These are phyloP conservation scores for Caenorhabditis tropicalis DNA, from an alignment of 1,140 invertebrate species.

Conservation along the genomic window DNA sequence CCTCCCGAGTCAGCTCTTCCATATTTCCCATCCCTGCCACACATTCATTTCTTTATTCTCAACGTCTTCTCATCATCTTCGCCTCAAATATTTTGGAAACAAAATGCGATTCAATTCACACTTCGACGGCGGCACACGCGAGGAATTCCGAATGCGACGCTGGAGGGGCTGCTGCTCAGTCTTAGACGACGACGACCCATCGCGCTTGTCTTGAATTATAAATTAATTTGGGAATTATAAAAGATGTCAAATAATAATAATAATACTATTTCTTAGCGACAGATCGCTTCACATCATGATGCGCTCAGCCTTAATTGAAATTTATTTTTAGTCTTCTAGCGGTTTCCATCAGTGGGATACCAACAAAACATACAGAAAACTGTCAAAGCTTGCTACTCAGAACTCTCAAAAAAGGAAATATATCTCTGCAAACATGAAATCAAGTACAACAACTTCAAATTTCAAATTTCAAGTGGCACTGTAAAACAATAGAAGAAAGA, in stretches of 20 bases:
- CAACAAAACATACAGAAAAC: not conserved
- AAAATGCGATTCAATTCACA: conserved; percentile 34
- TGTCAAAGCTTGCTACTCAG: too few species aligned
- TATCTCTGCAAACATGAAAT: too few species aligned
- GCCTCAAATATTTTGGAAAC: conserved; percentile 40
- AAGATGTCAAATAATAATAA: conserved; percentile 26
- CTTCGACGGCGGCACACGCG: conserved; percentile 35
- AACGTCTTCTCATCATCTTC: not conserved
- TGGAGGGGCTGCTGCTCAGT: not conserved
- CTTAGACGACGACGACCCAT: not conserved
- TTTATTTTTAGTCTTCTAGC: too few species aligned
- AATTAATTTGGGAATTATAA: conserved; percentile 11
- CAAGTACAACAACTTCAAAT: too few species aligned
- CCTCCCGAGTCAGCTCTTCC: conserved; percentile 39
- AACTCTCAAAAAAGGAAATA: too few species aligned
- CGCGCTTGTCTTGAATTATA: conserved; percentile 28
- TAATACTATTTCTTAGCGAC: not conserved
- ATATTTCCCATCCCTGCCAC: conserved; percentile 25
- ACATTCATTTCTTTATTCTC: not conserved
- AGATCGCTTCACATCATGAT: not conserved
- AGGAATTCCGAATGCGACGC: conserved; percentile 16
- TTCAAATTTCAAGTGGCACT: too few species aligned
- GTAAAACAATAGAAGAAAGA: too few species aligned
- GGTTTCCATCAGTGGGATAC: not conserved
- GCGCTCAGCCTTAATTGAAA: not conserved